Evolutionary conservation across 1,140 invertebrate species (phyloP).

Genomic region (Psix sp.): DNA sequence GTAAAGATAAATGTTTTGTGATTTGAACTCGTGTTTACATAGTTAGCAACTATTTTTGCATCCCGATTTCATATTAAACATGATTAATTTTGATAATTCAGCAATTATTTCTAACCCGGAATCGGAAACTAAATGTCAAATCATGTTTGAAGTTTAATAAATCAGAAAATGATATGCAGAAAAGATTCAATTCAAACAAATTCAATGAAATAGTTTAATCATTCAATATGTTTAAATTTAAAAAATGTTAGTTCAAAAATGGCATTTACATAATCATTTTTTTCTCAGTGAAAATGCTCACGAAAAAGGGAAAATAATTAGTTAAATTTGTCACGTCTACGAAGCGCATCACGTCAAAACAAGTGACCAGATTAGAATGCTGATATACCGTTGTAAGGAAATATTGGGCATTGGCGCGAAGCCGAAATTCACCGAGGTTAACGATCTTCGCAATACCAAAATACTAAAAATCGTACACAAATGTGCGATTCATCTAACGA

Average conservation of each 20-base stretch:
- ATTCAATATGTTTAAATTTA: too few relatives aligned
- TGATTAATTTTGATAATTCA: conserved; percentile 4
- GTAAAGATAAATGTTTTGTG: too few relatives aligned
- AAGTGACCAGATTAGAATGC: conserved; percentile 9
- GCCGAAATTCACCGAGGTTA: conserved; percentile 44
- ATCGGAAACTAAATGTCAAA: background rate
- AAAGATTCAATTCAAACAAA: too few relatives aligned
- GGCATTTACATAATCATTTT: too few relatives aligned
- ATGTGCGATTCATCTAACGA: conserved; percentile 23
- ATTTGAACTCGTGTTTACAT: too few relatives aligned
- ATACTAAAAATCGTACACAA: conserved; percentile 36
- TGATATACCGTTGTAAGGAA: conserved; percentile 47
- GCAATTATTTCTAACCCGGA: conserved; percentile 20
- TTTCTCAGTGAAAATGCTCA: too few relatives aligned
- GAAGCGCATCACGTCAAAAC: conserved; percentile 11
- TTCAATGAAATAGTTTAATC: too few relatives aligned
- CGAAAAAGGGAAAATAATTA: conserved; percentile 4
- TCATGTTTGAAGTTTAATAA: background rate
- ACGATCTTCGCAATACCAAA: conserved; percentile 38
- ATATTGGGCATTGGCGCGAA: conserved; percentile 36
- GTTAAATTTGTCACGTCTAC: too few relatives aligned
- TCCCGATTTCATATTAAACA: conserved; percentile 10
- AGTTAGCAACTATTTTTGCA: conserved; percentile 17
- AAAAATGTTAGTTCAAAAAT: too few relatives aligned
- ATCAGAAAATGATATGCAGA: background rate